Percentiles rank a stretch among this genome's conserved stretches.
These are phyloP conservation scores for Pseudorectes ferrugineus DNA, from an alignment of 2,113 vertebrate genomes.

Conservation along the genomic window DNA sequence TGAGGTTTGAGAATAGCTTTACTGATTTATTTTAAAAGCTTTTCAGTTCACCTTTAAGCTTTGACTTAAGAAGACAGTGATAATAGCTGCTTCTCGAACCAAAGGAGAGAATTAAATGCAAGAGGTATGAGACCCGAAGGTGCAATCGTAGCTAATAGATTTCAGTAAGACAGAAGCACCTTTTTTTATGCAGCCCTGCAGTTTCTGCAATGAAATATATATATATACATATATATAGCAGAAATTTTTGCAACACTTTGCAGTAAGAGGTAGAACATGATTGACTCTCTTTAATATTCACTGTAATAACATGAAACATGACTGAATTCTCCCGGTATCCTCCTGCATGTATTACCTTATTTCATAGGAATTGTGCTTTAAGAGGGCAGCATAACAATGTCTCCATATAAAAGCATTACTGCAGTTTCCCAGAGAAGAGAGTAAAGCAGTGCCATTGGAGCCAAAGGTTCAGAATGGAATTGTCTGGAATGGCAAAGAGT, in stretches of 20 bases:
- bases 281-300: conserved; percentile 56
- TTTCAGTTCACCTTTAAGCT: conserved; percentile 65
- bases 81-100: conserved; percentile 43
- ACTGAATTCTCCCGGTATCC: not conserved
- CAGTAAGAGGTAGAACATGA: conserved; percentile 23
- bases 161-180: conserved; percentile 53
- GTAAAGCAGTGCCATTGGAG: not conserved
- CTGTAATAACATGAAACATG: conserved; percentile 27
- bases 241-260: not conserved
- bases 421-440: not conserved
- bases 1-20: conserved; percentile 17
- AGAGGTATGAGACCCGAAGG: conserved; percentile 29
- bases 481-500: not conserved
- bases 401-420: not conserved
- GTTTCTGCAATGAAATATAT: conserved; percentile 20
- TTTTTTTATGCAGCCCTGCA: conserved; percentile 1
- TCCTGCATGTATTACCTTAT: not conserved
- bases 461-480: not conserved
- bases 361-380: not conserved
- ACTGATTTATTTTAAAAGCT: conserved; percentile 60
- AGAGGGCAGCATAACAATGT: not conserved
- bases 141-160: conserved; percentile 54
- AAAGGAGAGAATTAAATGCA: conserved; percentile 45
- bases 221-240: not conserved
- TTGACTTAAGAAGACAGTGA: conserved; percentile 47